A percentile compares a stretch with the other conserved stretches of the same genome.
phyloP scores from a whole-genome alignment of 92 coral and sea anemone species.

The Virgularia gustaviana region DNA sequence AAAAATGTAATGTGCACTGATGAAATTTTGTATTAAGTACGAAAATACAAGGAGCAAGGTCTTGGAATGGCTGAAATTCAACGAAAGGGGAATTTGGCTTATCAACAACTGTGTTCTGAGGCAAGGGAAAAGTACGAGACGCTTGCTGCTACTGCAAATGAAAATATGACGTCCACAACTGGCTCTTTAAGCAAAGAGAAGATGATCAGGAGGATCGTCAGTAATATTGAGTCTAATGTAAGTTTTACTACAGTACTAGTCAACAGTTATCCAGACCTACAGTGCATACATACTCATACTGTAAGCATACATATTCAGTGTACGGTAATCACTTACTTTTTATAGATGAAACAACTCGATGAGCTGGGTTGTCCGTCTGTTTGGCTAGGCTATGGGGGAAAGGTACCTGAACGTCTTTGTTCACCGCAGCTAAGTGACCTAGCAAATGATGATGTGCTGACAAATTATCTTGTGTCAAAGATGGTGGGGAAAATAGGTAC shows the following conservation, averaged over 20 bases:
- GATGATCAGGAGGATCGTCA: neutral
- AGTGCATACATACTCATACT: too few relatives aligned
- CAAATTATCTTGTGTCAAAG: neutral
- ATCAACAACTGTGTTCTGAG: neutral
- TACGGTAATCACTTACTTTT: too few relatives aligned
- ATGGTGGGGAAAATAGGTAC: neutral
- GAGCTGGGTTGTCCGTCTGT: neutral
- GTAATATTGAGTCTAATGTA: neutral
- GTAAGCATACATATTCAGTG: too few relatives aligned
- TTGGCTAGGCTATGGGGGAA: slow-evolving; percentile 3
- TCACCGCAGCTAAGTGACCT: neutral
- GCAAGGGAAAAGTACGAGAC: neutral
- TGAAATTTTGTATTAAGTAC: too few relatives aligned
- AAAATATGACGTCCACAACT: too few relatives aligned
- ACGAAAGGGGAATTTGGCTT: neutral
- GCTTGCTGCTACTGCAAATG: too few relatives aligned
- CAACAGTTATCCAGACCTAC: too few relatives aligned
- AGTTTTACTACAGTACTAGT: too few relatives aligned
- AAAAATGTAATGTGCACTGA: too few relatives aligned
- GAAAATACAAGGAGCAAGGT: too few relatives aligned
- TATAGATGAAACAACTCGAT: too few relatives aligned
- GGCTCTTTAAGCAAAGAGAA: neutral
- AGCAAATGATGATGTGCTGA: neutral
- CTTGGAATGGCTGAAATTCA: neutral
- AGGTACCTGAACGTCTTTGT: neutral